phyloP scores from a whole-genome alignment of 2,797 vertebrate genomes.

The Podarcis siculus region DNA sequence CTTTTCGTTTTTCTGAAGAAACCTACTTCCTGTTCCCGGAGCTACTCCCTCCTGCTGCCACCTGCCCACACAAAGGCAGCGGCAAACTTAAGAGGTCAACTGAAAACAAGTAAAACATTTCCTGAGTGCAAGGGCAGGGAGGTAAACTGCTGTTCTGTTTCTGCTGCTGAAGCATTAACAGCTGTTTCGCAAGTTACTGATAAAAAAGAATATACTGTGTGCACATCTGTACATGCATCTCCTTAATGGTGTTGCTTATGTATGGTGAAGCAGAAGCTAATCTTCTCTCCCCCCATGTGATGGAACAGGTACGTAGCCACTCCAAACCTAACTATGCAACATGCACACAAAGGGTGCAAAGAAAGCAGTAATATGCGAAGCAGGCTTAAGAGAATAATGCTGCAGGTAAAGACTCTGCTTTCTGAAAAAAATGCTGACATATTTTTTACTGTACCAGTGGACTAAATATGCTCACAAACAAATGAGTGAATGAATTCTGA shows the following conservation, averaged over 20 bases:
- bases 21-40: constrained; percentile 74
- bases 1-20: constrained; percentile 72
- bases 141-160: constrained; percentile 66
- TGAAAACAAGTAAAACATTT: constrained; percentile 66
- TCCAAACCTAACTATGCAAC: neutral
- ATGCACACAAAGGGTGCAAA: neutral
- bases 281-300: neutral
- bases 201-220: neutral
- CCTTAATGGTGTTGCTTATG: too few species aligned
- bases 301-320: neutral
- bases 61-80: constrained; percentile 75
- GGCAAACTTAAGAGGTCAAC: constrained; percentile 69
- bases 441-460: neutral
- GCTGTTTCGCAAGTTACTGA: neutral
- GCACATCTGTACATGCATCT: neutral
- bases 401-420: neutral
- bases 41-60: constrained; percentile 73
- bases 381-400: neutral
- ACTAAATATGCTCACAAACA: constrained; percentile 15
- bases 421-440: constrained; percentile 18
- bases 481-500: constrained; percentile 19
- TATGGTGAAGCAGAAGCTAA: neutral
- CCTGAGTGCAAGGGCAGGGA: constrained; percentile 66
- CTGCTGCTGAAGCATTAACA: constrained; percentile 53
- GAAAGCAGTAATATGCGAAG: neutral